Conservation (phyloP, 2,113 vertebrate genomes). For the Sinosuthora webbiana region DNA sequence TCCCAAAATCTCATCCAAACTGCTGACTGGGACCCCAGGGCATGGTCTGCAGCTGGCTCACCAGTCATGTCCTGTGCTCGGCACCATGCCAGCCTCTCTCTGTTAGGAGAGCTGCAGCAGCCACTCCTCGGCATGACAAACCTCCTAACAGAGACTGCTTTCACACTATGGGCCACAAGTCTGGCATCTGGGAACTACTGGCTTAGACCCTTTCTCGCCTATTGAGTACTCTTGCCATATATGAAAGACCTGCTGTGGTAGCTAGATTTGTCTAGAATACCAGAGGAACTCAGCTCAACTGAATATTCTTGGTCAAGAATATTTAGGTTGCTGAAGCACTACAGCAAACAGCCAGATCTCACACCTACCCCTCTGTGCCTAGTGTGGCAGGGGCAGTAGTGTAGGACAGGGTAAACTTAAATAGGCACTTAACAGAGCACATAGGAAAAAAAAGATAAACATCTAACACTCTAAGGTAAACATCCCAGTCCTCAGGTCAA, state of each 20-base stretch:
- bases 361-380: background rate
- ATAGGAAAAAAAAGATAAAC: background rate
- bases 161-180: background rate
- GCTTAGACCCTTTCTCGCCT: background rate
- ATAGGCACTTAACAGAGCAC: background rate
- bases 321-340: background rate
- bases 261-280: background rate
- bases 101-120: background rate
- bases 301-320: background rate
- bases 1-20: background rate
- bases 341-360: background rate
- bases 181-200: background rate
- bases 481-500: background rate
- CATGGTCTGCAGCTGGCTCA: background rate
- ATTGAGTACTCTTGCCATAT: background rate
- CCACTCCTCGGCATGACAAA: background rate
- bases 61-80: accelerated
- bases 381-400: no score
- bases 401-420: background rate
- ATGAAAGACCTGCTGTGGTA: background rate
- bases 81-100: accelerated
- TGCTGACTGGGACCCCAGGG: background rate
- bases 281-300: background rate
- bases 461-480: background rate
- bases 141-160: background rate